Percentiles rank a stretch among this genome's conserved stretches.
phyloP scores from a whole-genome alignment of 1,140 invertebrate genomes.

The Drosophila ambigua region DNA sequence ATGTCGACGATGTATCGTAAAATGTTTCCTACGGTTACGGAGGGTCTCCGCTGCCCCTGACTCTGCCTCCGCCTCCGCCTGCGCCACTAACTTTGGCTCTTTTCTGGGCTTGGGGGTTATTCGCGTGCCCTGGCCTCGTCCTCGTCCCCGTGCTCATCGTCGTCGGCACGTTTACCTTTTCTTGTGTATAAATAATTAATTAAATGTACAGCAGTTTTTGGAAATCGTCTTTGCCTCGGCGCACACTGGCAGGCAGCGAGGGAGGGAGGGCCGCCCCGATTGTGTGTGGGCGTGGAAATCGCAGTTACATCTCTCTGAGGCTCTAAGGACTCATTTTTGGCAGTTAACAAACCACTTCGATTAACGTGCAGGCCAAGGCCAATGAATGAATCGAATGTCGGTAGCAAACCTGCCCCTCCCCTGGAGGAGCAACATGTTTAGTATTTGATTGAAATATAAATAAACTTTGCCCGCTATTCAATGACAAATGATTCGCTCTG shows the following conservation, averaged over 20 bases:
- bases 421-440: no score
- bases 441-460: no score
- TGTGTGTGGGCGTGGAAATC: constrained; percentile 33
- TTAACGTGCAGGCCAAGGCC: constrained; percentile 41
- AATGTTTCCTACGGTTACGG: constrained; percentile 65
- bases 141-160: constrained; percentile 15
- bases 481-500: no score
- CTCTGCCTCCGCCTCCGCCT: background rate
- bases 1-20: constrained; percentile 76
- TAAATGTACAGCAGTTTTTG: constrained; percentile 74
- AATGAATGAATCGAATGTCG: constrained; percentile 18
- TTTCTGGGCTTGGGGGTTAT: constrained; percentile 13
- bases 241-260: background rate
- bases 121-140: constrained; percentile 32
- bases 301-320: constrained; percentile 39
- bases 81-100: background rate
- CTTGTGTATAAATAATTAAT: constrained; percentile 79
- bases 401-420: no score
- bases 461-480: no score
- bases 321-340: constrained; percentile 50
- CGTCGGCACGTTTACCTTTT: constrained; percentile 74
- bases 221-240: constrained; percentile 35
- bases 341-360: constrained; percentile 65
- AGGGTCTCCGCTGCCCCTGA: background rate
- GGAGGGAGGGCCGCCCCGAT: no score